Evolutionary conservation across 2,113 vertebrate species (phyloP).

Genomic region (Platichthys flesus): DNA sequence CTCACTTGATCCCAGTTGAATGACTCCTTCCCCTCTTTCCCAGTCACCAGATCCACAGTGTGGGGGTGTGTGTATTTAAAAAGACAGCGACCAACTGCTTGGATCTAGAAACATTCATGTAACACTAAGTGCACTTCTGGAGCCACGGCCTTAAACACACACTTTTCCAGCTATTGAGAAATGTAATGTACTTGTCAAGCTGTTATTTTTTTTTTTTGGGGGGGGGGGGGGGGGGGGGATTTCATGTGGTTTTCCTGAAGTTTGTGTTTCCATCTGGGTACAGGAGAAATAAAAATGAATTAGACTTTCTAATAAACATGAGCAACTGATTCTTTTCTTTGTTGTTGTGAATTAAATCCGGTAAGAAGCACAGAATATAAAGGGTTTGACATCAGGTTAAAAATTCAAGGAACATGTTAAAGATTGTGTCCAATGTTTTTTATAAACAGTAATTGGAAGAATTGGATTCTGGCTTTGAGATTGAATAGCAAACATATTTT

Average conservation of each 20-base stretch:
- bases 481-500: not conserved
- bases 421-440: no score
- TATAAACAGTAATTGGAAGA: no score
- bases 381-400: no score
- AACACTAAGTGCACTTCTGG: slow-evolving; percentile 74
- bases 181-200: slow-evolving; percentile 77
- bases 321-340: slow-evolving; percentile 64
- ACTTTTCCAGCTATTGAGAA: slow-evolving; percentile 59
- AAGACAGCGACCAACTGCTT: slow-evolving; percentile 37
- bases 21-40: slow-evolving; percentile 43
- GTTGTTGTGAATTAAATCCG: slow-evolving; percentile 58
- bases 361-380: not conserved
- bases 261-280: slow-evolving; percentile 67
- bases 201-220: slow-evolving; percentile 56
- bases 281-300: slow-evolving; percentile 76
- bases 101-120: slow-evolving; percentile 39
- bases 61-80: slow-evolving; percentile 34
- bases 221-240: no score
- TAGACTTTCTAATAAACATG: slow-evolving; percentile 80
- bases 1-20: slow-evolving; percentile 54
- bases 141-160: slow-evolving; percentile 61
- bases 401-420: no score
- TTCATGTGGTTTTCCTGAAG: slow-evolving; percentile 65
- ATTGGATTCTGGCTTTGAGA: not conserved
- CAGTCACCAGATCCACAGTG: slow-evolving; percentile 32